A percentile compares a stretch with the other conserved stretches of the same genome.
phyloP scores from a whole-genome alignment of 2,113 vertebrate genomes.

The Percina caprodes region DNA sequence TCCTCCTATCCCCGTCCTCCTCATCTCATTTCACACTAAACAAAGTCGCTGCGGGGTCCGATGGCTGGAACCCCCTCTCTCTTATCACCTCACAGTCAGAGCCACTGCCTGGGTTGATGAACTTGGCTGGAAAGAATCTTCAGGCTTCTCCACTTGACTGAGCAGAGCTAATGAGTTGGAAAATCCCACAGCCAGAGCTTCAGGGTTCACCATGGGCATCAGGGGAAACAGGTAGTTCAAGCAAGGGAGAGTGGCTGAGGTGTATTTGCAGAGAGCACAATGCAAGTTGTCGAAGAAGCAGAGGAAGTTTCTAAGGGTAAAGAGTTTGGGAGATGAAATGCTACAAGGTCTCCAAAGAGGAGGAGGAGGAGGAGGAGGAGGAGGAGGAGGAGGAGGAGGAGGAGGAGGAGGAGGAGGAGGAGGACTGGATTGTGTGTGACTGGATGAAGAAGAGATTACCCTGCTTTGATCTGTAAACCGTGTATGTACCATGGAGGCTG shows the following conservation, averaged over 20 bases:
- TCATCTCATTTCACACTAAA: conserved; percentile 77
- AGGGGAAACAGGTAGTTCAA: conserved; percentile 65
- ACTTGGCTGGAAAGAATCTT: conserved; percentile 80
- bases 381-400: conserved; percentile 30
- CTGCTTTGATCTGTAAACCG: conserved; percentile 77
- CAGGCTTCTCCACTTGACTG: conserved; percentile 77
- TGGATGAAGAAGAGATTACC: conserved; percentile 65
- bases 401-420: conserved; percentile 5
- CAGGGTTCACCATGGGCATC: conserved; percentile 75
- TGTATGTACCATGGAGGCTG: conserved; percentile 55
- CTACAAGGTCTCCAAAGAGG: conserved; percentile 38
- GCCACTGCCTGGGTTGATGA: conserved; percentile 68
- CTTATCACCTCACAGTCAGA: conserved; percentile 67
- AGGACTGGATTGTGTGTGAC: conserved; percentile 51
- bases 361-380: conserved; percentile 44
- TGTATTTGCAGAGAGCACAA: conserved; percentile 39
- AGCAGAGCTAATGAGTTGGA: conserved; percentile 82
- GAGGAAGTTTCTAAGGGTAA: background rate
- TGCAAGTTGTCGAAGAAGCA: conserved; percentile 20
- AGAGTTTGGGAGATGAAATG: conserved; percentile 20
- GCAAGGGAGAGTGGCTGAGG: conserved; percentile 25
- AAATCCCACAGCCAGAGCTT: conserved; percentile 75
- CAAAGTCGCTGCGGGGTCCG: conserved; percentile 69
- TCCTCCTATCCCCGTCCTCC: conserved; percentile 53
- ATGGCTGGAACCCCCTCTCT: conserved; percentile 55